phyloP scores from a whole-genome alignment of 2,797 vertebrate genomes.

The Crenuchus spilurus region DNA sequence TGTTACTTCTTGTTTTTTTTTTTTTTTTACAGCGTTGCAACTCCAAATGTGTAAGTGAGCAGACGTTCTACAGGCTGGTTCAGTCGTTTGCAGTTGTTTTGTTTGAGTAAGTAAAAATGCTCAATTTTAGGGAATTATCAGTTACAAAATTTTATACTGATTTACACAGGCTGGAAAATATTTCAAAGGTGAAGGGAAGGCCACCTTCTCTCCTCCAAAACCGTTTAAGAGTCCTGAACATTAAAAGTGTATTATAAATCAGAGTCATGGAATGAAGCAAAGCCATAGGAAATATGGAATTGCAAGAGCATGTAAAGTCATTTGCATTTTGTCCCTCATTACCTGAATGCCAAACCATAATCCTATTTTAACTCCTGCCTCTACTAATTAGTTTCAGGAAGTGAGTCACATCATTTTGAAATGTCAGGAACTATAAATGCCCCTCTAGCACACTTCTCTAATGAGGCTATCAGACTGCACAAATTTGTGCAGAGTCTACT shows the following conservation, averaged over 20 bases:
- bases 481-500: neutral
- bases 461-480: neutral
- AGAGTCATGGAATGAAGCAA: too few species aligned
- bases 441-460: neutral
- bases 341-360: neutral
- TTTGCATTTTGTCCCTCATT: conserved; percentile 1
- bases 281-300: too few species aligned
- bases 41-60: conserved; percentile 93
- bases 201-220: neutral
- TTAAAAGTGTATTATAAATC: too few species aligned
- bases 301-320: neutral
- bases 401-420: neutral
- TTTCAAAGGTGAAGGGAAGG: neutral
- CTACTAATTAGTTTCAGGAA: neutral
- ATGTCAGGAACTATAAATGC: neutral
- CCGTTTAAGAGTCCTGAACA: too few species aligned
- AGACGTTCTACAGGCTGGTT: conserved; percentile 96
- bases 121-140: neutral
- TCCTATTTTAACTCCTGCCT: neutral
- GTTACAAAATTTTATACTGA: neutral
- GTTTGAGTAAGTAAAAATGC: conserved; percentile 86
- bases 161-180: neutral
- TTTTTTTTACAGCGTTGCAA: conserved; percentile 89
- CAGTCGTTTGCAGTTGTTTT: conserved; percentile 96
- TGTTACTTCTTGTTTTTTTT: conserved; percentile 47